A percentile compares a stretch with the other conserved stretches of the same genome.
phyloP scores from a whole-genome alignment of 1,140 invertebrate genomes.

The Drosophila takahashii region DNA sequence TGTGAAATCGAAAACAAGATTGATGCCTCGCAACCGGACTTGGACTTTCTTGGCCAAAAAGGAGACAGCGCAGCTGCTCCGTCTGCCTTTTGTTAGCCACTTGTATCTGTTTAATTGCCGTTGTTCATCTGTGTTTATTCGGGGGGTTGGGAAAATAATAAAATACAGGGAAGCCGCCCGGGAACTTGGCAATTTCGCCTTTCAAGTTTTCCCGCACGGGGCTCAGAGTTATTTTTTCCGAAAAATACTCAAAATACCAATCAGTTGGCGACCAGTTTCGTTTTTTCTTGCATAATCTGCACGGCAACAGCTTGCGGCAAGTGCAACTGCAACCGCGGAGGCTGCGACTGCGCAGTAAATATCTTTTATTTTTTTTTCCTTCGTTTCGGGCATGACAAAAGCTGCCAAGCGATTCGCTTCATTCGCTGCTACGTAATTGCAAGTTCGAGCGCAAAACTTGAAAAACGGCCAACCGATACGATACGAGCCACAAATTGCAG shows the following conservation, averaged over 20 bases:
- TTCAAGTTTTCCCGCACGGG: constrained; percentile 70
- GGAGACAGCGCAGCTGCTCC: constrained; percentile 65
- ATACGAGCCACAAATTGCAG: constrained; percentile 66
- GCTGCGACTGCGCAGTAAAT: constrained; percentile 61
- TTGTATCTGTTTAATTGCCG: constrained; percentile 62
- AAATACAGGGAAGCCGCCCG: constrained; percentile 25
- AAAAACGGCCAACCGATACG: constrained; percentile 47
- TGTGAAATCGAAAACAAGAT: constrained; percentile 82
- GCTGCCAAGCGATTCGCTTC: constrained; percentile 68
- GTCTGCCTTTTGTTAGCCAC: constrained; percentile 32
- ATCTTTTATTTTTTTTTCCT: constrained; percentile 43
- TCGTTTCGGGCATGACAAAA: constrained; percentile 66
- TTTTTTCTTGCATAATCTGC: constrained; percentile 72
- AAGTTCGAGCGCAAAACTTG: constrained; percentile 74
- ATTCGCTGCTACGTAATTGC: constrained; percentile 73
- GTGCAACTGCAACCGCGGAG: constrained; percentile 39
- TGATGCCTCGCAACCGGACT: constrained; percentile 58
- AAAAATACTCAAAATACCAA: constrained; percentile 44
- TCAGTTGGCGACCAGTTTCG: constrained; percentile 62
- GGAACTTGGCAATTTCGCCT: constrained; percentile 66
- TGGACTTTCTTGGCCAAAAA: constrained; percentile 32
- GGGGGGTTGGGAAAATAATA: constrained; percentile 20
- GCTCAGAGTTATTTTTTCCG: constrained; percentile 51
- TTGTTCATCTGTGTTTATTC: constrained; percentile 69
- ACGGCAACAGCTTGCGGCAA: constrained; percentile 30